These are phyloP conservation scores for Hemithea aestivaria DNA, from an alignment of 2,888 invertebrate genomes.

Conservation along the genomic window DNA sequence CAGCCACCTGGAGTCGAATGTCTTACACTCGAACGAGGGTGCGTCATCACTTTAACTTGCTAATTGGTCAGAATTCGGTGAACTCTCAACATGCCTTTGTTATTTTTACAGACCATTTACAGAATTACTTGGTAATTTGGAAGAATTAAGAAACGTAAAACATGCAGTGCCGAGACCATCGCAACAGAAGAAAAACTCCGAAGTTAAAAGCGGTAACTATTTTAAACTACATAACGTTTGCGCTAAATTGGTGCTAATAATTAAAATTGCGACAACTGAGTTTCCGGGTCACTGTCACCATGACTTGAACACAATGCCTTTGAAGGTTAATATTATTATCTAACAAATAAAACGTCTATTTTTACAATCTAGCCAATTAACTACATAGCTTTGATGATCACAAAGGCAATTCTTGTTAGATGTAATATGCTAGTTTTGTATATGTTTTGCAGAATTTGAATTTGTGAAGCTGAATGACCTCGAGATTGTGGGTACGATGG, in stretches of 20 bases:
- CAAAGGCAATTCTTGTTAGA: not conserved
- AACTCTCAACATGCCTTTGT: not conserved
- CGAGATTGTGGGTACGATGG: conserved; percentile 90
- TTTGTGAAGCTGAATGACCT: conserved; percentile 87
- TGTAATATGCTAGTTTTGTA: not conserved
- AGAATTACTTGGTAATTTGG: conserved; percentile 89
- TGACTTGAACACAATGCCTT: not conserved
- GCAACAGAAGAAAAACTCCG: conserved; percentile 56
- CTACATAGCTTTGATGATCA: too few relatives aligned
- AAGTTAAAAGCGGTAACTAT: conserved; percentile 60
- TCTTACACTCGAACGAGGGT: conserved; percentile 91
- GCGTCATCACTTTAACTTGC: conserved; percentile 26
- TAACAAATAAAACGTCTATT: not conserved
- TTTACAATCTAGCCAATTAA: too few relatives aligned
- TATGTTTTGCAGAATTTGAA: conserved; percentile 74
- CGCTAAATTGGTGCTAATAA: conserved; percentile 14
- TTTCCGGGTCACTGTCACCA: conserved; percentile 4
- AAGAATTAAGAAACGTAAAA: conserved; percentile 76
- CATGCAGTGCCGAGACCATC: conserved; percentile 59
- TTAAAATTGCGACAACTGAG: conserved; percentile 9
- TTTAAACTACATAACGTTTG: conserved; percentile 4
- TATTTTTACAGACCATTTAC: conserved; percentile 82
- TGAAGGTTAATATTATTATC: conserved; percentile 2
- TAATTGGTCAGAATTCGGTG: too few relatives aligned
- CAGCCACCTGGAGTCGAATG: conserved; percentile 91